Percentiles rank a stretch among this genome's conserved stretches.
phyloP scores from a whole-genome alignment of 64 coral and sea anemone species.

The Pocillopora verrucosa region DNA sequence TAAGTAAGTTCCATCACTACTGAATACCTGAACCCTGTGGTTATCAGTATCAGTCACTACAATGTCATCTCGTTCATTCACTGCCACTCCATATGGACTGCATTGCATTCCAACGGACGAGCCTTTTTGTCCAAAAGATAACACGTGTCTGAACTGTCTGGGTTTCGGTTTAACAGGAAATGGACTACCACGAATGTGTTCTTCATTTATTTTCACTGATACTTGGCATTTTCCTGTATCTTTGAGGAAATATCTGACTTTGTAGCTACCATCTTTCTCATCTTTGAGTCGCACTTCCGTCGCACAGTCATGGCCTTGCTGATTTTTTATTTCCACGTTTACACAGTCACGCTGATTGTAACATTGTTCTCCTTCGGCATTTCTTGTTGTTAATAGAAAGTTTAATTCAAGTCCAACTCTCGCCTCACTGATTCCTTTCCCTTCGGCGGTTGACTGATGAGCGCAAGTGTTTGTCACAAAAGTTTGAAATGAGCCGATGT shows the following conservation, averaged over 20 bases:
- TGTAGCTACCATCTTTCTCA: not conserved
- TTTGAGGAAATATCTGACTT: not conserved
- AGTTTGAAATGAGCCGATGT: no score
- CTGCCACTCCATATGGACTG: slow-evolving; percentile 18
- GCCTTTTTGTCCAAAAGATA: slow-evolving; percentile 31
- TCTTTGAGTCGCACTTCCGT: not conserved
- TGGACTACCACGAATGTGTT: slow-evolving; percentile 35
- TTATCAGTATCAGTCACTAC: slow-evolving; percentile 49
- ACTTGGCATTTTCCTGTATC: slow-evolving; percentile 42
- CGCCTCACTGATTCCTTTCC: not conserved
- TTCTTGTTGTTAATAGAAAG: not conserved
- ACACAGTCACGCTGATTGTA: not conserved
- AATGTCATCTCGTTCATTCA: slow-evolving; percentile 19
- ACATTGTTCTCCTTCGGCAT: not conserved
- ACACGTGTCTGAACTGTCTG: slow-evolving; percentile 23
- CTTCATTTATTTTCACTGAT: slow-evolving; percentile 17
- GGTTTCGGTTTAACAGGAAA: slow-evolving; percentile 27
- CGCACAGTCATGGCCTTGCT: not conserved
- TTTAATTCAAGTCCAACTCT: not conserved
- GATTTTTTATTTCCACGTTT: not conserved
- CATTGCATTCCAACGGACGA: slow-evolving; percentile 21
- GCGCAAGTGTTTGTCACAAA: not conserved
- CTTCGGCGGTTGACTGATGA: not conserved
- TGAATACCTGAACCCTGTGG: slow-evolving; percentile 11
- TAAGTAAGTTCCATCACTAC: not conserved